phyloP scores from a whole-genome alignment of 2,113 vertebrate species.

The Atrichornis clamosus region DNA sequence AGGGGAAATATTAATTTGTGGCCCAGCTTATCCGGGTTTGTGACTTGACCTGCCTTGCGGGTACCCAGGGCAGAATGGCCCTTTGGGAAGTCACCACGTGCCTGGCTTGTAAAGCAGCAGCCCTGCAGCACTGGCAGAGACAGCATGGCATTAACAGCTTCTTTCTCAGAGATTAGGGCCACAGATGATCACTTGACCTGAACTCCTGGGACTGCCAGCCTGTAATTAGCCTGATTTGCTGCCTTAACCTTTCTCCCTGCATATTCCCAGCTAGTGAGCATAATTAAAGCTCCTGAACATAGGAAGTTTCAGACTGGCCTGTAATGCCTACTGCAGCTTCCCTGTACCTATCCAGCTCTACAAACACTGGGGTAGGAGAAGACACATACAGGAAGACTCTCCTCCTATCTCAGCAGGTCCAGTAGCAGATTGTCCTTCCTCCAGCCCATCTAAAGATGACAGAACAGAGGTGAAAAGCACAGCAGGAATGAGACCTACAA shows the following conservation, averaged over 20 bases:
- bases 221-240: slow-evolving; percentile 51
- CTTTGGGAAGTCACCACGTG: background rate
- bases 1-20: background rate
- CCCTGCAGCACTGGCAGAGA: background rate
- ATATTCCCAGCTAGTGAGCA: background rate
- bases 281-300: slow-evolving; percentile 7
- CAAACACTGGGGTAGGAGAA: background rate
- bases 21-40: background rate
- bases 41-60: background rate
- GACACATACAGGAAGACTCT: background rate
- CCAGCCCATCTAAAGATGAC: background rate
- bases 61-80: background rate
- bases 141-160: background rate
- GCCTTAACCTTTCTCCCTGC: slow-evolving; percentile 22
- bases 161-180: background rate
- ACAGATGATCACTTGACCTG: background rate
- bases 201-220: slow-evolving; percentile 26
- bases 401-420: background rate
- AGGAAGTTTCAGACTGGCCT: background rate
- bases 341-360: background rate
- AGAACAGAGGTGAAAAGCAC: background rate
- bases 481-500: background rate
- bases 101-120: background rate
- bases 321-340: background rate
- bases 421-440: background rate